A percentile compares a stretch with the other conserved stretches of the same genome.
Evolutionary conservation across 2,113 vertebrate genomes (phyloP).

Genomic region (Chlamydotis undulata): DNA sequence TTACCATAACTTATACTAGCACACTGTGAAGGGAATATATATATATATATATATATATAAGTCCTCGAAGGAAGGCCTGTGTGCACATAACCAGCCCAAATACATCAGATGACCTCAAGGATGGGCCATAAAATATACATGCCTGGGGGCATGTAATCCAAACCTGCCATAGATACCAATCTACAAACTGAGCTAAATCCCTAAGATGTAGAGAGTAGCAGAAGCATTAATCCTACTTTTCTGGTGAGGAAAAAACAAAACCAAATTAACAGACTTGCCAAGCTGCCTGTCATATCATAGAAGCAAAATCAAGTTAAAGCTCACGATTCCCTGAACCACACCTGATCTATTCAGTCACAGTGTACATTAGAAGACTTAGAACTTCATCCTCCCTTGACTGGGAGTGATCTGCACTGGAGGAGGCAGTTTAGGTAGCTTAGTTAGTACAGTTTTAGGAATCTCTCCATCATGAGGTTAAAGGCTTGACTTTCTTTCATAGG

Average conservation of each 20-base stretch:
- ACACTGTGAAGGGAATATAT: not conserved
- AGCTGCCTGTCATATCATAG: not conserved
- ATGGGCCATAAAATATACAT: rapidly evolving
- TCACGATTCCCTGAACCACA: not conserved
- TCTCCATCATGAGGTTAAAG: not conserved
- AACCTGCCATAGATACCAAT: not conserved
- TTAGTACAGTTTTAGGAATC: not conserved
- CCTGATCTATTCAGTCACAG: not conserved
- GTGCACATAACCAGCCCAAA: not conserved
- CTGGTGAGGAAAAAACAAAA: not conserved
- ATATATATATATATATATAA: not conserved
- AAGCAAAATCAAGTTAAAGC: not conserved
- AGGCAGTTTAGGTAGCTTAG: not conserved
- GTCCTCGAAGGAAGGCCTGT: not conserved
- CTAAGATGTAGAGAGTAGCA: not conserved
- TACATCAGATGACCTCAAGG: not conserved
- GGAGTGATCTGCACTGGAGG: not conserved
- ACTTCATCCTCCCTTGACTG: not conserved
- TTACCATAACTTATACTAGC: not conserved
- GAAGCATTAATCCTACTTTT: not conserved
- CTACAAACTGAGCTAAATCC: not conserved
- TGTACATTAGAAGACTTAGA: not conserved
- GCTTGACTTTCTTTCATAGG: not conserved
- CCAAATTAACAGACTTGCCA: not conserved
- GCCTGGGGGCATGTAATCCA: not conserved